phyloP scores from a whole-genome alignment of 2,113 vertebrate genomes.

The Danionella cerebrum region DNA sequence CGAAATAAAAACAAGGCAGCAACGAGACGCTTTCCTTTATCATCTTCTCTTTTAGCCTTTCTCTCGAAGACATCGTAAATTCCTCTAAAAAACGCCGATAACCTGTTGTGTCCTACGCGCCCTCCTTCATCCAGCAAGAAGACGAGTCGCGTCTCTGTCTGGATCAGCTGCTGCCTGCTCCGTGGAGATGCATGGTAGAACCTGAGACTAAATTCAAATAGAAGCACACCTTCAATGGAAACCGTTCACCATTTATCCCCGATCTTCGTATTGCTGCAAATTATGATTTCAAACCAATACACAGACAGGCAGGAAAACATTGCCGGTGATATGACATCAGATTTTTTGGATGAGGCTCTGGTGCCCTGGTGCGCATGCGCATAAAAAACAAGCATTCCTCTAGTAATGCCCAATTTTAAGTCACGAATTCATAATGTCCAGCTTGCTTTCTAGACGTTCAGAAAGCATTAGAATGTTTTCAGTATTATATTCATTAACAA shows the following conservation, averaged over 20 bases:
- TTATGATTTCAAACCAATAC: neutral
- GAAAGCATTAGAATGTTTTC: no score
- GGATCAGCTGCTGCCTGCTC: constrained; percentile 55
- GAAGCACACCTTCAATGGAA: neutral
- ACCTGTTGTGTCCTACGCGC: constrained; percentile 33
- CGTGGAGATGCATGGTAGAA: constrained; percentile 45
- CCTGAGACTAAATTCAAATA: neutral
- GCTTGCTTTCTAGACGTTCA: no score
- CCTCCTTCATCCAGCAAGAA: constrained; percentile 29
- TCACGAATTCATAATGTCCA: neutral
- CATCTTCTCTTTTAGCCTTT: constrained; percentile 70
- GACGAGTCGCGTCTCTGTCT: no score
- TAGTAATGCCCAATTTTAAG: neutral
- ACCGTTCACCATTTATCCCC: neutral
- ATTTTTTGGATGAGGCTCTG: neutral
- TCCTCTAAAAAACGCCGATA: neutral
- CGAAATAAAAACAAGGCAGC: constrained; percentile 95
- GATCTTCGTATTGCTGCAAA: neutral
- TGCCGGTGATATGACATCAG: constrained; percentile 14
- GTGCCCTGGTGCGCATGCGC: constrained; percentile 19
- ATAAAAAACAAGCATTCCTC: constrained; percentile 8
- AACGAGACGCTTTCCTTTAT: constrained; percentile 92
- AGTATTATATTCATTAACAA: no score
- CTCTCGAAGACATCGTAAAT: constrained; percentile 77
- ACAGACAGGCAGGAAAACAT: neutral